Base-by-base conservation (phyloP, 92 coral and sea anemone species). In the Muricea muricata region DNA sequence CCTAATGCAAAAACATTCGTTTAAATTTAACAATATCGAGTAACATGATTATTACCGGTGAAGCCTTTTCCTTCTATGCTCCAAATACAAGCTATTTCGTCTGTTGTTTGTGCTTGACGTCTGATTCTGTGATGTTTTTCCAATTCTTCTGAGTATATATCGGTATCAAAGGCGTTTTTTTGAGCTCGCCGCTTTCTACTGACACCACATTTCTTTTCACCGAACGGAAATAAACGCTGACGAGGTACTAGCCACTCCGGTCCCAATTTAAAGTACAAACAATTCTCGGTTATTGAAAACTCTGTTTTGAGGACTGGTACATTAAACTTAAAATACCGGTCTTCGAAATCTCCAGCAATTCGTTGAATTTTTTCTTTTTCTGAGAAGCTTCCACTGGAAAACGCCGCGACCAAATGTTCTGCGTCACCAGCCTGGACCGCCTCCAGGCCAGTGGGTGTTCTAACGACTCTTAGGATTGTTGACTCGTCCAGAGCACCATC, bases 401-500 rank as follows among this genome's bases (percentile, higher is more conserved):
- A 94, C 18, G 91, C 90, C 0, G 91, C 73, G 1, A 87, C 90
- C 37, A 91, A 50, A 45, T 46, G 79, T n/a, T 90, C 92, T 50
- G 81, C 73, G 35, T 76, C 89, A 11, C 83, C 91, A n/a, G 87
- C 80, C 35, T 90, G 84, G 41, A 94, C 92, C 0, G 98, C 91
- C 47, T 94, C 98, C 73, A 94, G 80, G 26, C 98, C 98, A 45
- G 97, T 86, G 1, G 98, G 98, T 70, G 94, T 91, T 28, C 98
- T 90, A 4, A 94, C 94, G 11, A 92, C 97, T 65, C 98, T 86
- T 40, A 91, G 86, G 26, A 94, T 78, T 13, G 94, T 91, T 28
- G 90, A 54, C 71, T 94, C 95, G 50, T 90, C 89, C 0, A 92
- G 84, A 75, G 67, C 90, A 32, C 87, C 88, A 10, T 70, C 81